Evolutionary conservation across 2,113 vertebrate genomes (phyloP).

Genomic region (Eretmochelys imbricata): DNA sequence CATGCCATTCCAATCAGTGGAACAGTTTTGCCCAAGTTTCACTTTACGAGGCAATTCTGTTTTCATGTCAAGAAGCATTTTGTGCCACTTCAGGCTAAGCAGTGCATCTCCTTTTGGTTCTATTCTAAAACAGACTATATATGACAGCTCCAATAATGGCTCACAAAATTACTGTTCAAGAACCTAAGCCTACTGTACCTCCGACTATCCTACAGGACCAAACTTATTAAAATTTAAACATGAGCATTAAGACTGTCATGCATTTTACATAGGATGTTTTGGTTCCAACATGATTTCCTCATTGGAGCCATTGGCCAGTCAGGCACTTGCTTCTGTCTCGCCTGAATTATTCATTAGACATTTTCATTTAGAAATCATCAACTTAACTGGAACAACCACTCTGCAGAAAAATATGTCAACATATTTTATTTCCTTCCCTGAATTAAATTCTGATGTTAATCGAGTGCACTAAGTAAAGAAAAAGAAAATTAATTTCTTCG

Average conservation of each 20-base stretch:
- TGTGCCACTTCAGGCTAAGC: background rate
- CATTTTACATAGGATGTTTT: constrained; percentile 79
- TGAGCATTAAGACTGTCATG: constrained; percentile 75
- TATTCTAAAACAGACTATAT: constrained; percentile 53
- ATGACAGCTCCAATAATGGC: constrained; percentile 63
- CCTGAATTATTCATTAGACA: constrained; percentile 72
- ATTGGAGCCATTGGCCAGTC: constrained; percentile 56
- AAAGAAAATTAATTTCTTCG: constrained; percentile 39
- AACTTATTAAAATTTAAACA: constrained; percentile 79
- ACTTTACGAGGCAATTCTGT: background rate
- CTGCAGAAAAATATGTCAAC: constrained; percentile 58
- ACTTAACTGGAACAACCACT: constrained; percentile 66
- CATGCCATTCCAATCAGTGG: background rate
- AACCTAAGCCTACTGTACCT: constrained; percentile 47
- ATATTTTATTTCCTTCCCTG: constrained; percentile 57
- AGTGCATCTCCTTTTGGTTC: background rate
- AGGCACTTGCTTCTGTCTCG: constrained; percentile 52
- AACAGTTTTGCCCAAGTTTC: background rate
- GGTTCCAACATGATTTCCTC: constrained; percentile 69
- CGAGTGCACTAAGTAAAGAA: constrained; percentile 26
- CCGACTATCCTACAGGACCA: constrained; percentile 44
- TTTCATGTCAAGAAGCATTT: constrained; percentile 14
- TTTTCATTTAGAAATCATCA: constrained; percentile 69
- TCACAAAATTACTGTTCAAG: constrained; percentile 25
- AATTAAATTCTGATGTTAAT: constrained; percentile 57